Percentiles rank a stretch among this genome's conserved stretches.
Conservation (phyloP, 1,140 invertebrate species). For the Papilio aristodemus region DNA sequence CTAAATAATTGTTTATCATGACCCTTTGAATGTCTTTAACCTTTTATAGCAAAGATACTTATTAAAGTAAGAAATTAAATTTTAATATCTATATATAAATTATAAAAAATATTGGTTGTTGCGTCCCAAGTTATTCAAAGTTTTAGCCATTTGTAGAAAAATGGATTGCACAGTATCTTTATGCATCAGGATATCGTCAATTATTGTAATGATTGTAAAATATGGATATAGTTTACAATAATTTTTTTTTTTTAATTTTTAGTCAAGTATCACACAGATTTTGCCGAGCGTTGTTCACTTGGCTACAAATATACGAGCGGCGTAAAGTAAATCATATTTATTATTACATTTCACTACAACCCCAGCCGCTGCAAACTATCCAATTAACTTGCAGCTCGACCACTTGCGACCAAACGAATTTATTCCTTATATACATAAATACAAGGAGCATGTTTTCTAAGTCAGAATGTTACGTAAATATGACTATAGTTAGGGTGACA, state of each 20-base stretch:
- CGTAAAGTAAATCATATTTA: conserved; percentile 32
- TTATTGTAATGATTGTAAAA: no score
- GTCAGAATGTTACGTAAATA: conserved; percentile 2
- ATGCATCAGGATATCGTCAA: no score
- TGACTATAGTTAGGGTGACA: conserved; percentile 26
- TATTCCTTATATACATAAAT: not conserved
- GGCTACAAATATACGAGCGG: conserved; percentile 17
- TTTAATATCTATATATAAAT: no score
- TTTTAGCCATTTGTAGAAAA: no score
- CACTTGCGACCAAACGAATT: not conserved
- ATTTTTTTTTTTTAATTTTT: not conserved
- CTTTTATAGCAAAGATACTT: no score
- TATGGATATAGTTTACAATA: no score
- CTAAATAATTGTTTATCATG: no score
- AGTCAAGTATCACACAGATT: not conserved
- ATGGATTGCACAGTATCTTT: no score
- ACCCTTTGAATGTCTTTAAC: no score
- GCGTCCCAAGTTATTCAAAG: no score
- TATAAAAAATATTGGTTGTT: no score
- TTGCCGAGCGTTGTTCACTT: conserved; percentile 16
- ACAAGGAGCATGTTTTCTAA: not conserved
- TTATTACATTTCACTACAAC: conserved; percentile 32
- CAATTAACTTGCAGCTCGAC: conserved; percentile 3
- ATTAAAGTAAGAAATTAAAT: no score
- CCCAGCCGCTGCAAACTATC: conserved; percentile 26